phyloP scores from a whole-genome alignment of 2,888 invertebrate genomes.

The Hydropsyche betteni region DNA sequence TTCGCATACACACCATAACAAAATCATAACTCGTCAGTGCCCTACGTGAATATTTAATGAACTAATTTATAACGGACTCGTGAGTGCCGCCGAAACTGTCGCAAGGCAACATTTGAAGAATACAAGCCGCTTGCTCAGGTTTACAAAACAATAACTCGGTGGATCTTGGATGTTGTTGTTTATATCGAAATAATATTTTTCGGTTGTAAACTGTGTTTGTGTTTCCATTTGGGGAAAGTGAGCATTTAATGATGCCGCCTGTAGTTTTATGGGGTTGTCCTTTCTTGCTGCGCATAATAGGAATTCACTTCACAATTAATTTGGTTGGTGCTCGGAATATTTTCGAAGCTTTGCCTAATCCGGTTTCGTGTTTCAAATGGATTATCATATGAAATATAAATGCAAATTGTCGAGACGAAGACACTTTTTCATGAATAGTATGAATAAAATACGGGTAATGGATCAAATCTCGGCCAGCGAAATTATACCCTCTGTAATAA shows the following conservation, averaged over 20 bases:
- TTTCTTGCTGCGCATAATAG: neutral
- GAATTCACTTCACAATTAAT: conserved; percentile 12
- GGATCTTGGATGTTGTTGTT: too few relatives aligned
- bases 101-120: too few relatives aligned
- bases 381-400: conserved; percentile 27
- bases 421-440: conserved; percentile 27
- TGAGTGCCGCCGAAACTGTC: neutral
- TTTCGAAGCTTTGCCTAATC: conserved; percentile 5
- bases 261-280: too few relatives aligned
- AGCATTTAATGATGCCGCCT: too few relatives aligned
- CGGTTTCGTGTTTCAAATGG: neutral
- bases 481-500: conserved; percentile 1
- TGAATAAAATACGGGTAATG: conserved; percentile 27
- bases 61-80: conserved; percentile 26
- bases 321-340: neutral
- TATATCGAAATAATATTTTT: too few relatives aligned
- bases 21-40: conserved; percentile 29
- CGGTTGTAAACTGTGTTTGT: too few relatives aligned
- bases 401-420: conserved; percentile 24
- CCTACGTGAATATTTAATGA: conserved; percentile 27
- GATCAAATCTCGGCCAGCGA: conserved; percentile 15
- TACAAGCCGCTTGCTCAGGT: too few relatives aligned
- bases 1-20: conserved; percentile 11
- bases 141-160: too few relatives aligned
- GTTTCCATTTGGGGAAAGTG: too few relatives aligned